Evolutionary conservation across 2,113 vertebrate species (phyloP), one percentile per base, ranked within the genome.

Genomic region (Xenus cinereus): DNA sequence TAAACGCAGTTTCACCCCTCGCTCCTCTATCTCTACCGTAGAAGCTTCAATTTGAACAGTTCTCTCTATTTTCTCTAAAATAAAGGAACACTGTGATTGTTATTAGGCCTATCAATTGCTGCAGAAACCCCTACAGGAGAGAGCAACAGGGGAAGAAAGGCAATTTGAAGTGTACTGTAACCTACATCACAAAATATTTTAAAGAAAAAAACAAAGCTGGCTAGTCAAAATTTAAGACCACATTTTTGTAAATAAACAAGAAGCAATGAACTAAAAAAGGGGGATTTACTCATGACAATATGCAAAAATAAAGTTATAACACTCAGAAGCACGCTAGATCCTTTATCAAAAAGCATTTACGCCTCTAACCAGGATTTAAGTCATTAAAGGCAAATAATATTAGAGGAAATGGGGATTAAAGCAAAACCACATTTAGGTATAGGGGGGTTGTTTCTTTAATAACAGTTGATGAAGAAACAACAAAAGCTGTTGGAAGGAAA

Each of bases 31-130:
- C 96, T 99, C 99, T 77, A 99, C 99, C 2, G 99, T 99, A 3
- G 99, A 99, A 16, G 99, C 99, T 97, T 99, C 99, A 1, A 99
- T 99, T 96, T 99, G 99, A 95, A 99, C 99, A 0, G 99, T 99
- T 71, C 99, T 98, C 96, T 99, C 99, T 57, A 99, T 99, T 95
- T 99, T 99, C 96, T 99, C 99, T 99, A 96, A 66, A 71, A 83
- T 27, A 94, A 82, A 56, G 79, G 63, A 95, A 82, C 4, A 87
- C 73, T 90, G 53, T n/a, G 4, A 68, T 63, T 71, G 67, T 95
- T 91, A 84, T 57, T 72, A 33, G 19, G 63, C 37, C 73, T 46
- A 64, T 22, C 35, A 72, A 5, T 33, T 33, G 74, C 80, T 68
- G 57, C 68, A 87, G 64, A 84, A 69, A 46, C 4, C 26, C 22